Conservation (phyloP, 2,888 invertebrate genomes). For the Lepidochitona cinerea region DNA sequence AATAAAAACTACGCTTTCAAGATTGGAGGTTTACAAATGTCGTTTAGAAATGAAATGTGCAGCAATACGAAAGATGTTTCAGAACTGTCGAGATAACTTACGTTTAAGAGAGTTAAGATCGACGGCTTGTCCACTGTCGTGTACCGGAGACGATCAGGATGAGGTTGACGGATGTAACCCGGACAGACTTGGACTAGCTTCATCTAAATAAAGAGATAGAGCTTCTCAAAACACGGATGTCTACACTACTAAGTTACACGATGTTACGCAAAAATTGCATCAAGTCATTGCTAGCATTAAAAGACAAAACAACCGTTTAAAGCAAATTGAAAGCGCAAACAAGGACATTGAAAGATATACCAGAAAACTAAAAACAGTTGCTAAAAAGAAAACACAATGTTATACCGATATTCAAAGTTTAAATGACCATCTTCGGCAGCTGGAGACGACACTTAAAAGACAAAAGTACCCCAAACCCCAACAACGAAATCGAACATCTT, state of each 20-base stretch:
- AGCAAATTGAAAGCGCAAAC: not conserved
- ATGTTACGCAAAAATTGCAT: not conserved
- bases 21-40: conserved; percentile 6
- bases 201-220: conserved; percentile 8
- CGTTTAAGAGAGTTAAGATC: not conserved
- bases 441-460: not conserved
- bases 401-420: not conserved
- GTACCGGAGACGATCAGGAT: not conserved
- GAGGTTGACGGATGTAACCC: not conserved
- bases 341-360: not conserved
- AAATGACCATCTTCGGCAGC: not conserved
- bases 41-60: conserved; percentile 11
- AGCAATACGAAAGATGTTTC: conserved; percentile 7
- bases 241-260: conserved; percentile 3
- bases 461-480: not conserved
- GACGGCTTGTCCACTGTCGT: not conserved
- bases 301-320: not conserved
- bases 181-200: not conserved
- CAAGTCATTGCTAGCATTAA: not conserved
- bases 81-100: conserved; percentile 4
- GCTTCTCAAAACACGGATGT: not conserved
- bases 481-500: too few species aligned
- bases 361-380: not conserved
- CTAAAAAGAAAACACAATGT: not conserved
- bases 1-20: not conserved